Evolutionary conservation across 2,888 invertebrate genomes (phyloP).

Genomic region (Cantharis rustica): DNA sequence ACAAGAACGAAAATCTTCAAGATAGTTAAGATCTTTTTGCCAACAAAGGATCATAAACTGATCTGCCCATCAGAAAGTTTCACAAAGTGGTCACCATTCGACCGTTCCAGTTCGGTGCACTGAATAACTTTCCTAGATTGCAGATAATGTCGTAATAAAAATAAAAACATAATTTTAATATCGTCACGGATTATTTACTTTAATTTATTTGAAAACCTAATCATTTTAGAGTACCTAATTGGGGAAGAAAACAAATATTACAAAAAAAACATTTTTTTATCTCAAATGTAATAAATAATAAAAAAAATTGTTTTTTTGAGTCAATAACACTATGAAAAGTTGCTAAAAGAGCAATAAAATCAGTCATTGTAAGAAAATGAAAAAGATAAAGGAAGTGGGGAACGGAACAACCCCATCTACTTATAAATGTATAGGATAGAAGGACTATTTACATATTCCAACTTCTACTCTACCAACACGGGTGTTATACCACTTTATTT

Average conservation of each 20-base stretch:
- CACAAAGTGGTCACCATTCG: slow-evolving; percentile 15
- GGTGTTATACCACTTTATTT: slow-evolving; percentile 3
- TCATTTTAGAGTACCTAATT: background rate
- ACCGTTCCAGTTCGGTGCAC: slow-evolving; percentile 8
- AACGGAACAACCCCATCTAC: slow-evolving; percentile 2
- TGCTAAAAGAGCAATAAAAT: slow-evolving; percentile 3
- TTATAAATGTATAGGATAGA: slow-evolving; percentile 5
- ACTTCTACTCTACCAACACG: background rate
- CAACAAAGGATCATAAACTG: slow-evolving; percentile 14
- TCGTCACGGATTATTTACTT: background rate
- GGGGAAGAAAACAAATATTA: background rate
- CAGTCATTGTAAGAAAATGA: background rate
- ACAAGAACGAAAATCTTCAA: slow-evolving; percentile 3
- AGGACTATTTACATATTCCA: slow-evolving; percentile 1
- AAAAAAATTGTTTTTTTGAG: background rate
- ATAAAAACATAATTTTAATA: slow-evolving; percentile 8
- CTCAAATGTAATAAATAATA: background rate
- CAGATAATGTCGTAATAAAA: slow-evolving; percentile 10
- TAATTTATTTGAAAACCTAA: background rate
- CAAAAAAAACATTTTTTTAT: background rate
- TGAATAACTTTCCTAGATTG: slow-evolving; percentile 8
- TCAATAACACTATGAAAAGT: background rate
- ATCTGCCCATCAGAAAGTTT: slow-evolving; percentile 12
- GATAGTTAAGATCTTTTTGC: slow-evolving; percentile 8
- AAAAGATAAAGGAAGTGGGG: slow-evolving; percentile 1